Evolutionary conservation across 1,140 invertebrate genomes (phyloP).

Genomic region (Luehdorfia chinensis): DNA sequence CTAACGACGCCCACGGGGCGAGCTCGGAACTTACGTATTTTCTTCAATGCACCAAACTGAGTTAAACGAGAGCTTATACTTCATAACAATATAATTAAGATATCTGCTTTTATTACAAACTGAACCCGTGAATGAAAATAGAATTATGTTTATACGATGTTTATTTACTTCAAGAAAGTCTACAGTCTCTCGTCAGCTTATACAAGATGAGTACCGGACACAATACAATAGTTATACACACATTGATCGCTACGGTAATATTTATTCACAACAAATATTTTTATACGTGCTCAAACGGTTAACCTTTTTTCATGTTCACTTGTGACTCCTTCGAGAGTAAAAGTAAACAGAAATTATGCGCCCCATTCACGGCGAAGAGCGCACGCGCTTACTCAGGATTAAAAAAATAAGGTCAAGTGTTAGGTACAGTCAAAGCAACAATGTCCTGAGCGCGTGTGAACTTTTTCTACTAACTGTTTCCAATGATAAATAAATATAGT

Average conservation of each 20-base stretch:
- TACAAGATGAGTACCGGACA: slow-evolving; percentile 21
- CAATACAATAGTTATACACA: slow-evolving; percentile 31
- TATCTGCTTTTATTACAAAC: too few relatives aligned
- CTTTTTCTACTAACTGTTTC: slow-evolving; percentile 17
- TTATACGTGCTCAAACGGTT: slow-evolving; percentile 48
- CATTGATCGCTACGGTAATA: slow-evolving; percentile 31
- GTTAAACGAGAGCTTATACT: too few relatives aligned
- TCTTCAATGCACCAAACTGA: too few relatives aligned
- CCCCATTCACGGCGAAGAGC: slow-evolving; percentile 56
- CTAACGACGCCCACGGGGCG: too few relatives aligned
- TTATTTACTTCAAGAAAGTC: slow-evolving; percentile 8
- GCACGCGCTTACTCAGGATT: slow-evolving; percentile 47
- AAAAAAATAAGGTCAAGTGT: slow-evolving; percentile 44
- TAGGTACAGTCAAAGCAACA: slow-evolving; percentile 9
- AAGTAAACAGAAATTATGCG: slow-evolving; percentile 69
- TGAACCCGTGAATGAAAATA: too few relatives aligned
- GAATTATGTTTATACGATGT: too few relatives aligned
- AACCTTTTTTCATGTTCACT: slow-evolving; percentile 44
- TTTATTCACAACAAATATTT: slow-evolving; percentile 59
- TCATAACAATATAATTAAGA: too few relatives aligned
- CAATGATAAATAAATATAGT: slow-evolving; percentile 20
- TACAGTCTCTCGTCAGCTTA: slow-evolving; percentile 19
- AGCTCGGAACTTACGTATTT: too few relatives aligned
- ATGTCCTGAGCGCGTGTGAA: slow-evolving; percentile 21
- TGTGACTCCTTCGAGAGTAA: slow-evolving; percentile 54